Conservation (phyloP, 1,140 invertebrate species). For the Riptortus pedestris region DNA sequence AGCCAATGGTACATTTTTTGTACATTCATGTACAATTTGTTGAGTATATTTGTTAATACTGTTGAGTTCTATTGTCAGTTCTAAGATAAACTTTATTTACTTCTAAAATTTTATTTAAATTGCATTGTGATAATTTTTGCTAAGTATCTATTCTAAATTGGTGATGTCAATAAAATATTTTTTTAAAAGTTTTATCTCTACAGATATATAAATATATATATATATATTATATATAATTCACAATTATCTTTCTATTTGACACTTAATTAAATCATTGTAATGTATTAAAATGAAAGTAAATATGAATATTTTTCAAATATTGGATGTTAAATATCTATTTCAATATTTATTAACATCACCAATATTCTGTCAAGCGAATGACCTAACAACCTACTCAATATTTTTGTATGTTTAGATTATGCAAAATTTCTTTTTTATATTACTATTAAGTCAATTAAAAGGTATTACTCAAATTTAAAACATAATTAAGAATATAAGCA, state of each 20-base stretch:
- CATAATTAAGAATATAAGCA: constrained; percentile 21
- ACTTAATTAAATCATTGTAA: no score
- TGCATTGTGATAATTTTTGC: constrained; percentile 14
- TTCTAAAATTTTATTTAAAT: background rate
- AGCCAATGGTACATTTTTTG: constrained; percentile 16
- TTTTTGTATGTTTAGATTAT: constrained; percentile 28
- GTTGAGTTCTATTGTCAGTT: background rate
- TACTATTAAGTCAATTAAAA: constrained; percentile 28
- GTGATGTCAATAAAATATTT: constrained; percentile 5
- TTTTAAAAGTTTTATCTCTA: background rate
- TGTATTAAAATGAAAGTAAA: constrained; percentile 4
- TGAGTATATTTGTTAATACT: constrained; percentile 12
- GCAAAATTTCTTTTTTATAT: constrained; percentile 22
- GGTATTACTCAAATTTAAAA: constrained; percentile 22
- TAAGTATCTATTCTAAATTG: constrained; percentile 1
- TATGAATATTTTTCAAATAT: constrained; percentile 8
- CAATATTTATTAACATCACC: constrained; percentile 17
- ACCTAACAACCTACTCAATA: constrained; percentile 20
- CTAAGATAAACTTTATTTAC: background rate
- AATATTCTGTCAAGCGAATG: constrained; percentile 12
- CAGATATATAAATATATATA: background rate
- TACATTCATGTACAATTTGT: background rate
- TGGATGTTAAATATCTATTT: background rate
- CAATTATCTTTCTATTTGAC: background rate
- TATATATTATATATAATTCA: background rate